Percentiles rank a stretch among this genome's conserved stretches.
Evolutionary conservation across 2,797 vertebrate species (phyloP).

Genomic region (Cheirogaleus major): DNA sequence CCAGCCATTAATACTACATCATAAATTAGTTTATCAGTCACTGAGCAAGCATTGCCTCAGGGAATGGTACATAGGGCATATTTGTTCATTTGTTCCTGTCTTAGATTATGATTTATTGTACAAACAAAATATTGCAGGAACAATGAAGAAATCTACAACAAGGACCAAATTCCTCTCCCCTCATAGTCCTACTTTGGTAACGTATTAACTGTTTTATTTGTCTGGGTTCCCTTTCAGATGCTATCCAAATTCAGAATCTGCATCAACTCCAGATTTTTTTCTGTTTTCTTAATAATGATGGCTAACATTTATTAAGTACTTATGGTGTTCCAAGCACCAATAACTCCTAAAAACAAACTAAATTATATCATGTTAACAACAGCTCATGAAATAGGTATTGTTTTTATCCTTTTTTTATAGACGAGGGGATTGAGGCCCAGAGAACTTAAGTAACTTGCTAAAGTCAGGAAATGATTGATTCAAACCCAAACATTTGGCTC

Average conservation of each 20-base stretch:
- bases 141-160: slow-evolving; percentile 52
- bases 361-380: slow-evolving; percentile 15
- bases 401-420: not conserved
- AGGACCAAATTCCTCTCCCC: not conserved
- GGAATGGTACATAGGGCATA: not conserved
- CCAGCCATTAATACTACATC: slow-evolving; percentile 48
- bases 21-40: slow-evolving; percentile 53
- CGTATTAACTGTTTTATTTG: not conserved
- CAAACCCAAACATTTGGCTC: not conserved
- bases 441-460: slow-evolving; percentile 30
- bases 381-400: not conserved
- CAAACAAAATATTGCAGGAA: slow-evolving; percentile 40
- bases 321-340: slow-evolving; percentile 14
- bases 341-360: slow-evolving; percentile 36
- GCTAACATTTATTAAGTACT: slow-evolving; percentile 21
- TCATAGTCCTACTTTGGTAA: not conserved
- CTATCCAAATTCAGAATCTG: slow-evolving; percentile 17
- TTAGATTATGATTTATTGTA: slow-evolving; percentile 53
- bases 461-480: not conserved
- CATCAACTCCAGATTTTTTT: not conserved
- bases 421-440: not conserved
- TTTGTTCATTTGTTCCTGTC: slow-evolving; percentile 33
- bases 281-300: slow-evolving; percentile 7
- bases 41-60: slow-evolving; percentile 24
- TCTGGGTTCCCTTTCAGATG: not conserved